Base-by-base conservation (phyloP, 1,140 invertebrate species). In the Panulirus ornatus region DNA sequence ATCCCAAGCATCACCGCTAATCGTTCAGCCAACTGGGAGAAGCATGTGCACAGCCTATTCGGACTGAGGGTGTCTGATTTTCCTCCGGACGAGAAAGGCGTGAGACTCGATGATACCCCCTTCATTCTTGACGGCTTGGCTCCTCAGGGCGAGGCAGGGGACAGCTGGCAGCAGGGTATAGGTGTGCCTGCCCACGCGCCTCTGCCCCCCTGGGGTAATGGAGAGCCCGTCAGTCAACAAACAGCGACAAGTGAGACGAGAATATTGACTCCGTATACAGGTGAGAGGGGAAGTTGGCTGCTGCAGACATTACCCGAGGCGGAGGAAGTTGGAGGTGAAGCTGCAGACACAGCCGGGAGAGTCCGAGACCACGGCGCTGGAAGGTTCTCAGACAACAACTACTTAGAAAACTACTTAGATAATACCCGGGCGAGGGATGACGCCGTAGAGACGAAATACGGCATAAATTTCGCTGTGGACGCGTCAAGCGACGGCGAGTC, bases 91-190 rank as follows among this genome's bases (percentile, higher is more conserved):
- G 71, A 38, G 0, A 44, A 22, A 14, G 70, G 70, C 30, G 87
- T 89, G 40, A 89, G 36, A 51, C 66, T 89, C 14, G 87, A 89
- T 76, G 81, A 89, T n/a, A 84, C 76, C 38, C 87, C 87, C 6
- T 89, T 89, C 70, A 73, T 89, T 66, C 36, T 89, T 27, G 44
- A 89, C 3, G 87, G 47, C 0, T 84, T 44, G 0, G 22, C 22
- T 16, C 63, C 42, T n/a, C 14, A 51, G 11, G 70, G 51, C 8
- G 47, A 73, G 70, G 38, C 30, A 5, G 79, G 70, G 2, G 51
- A 40, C 1, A 36, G 47, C 14, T 83, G 87, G 54, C 16, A 66
- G 40, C 54, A 78, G 36, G n/a, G 1, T 30, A 19, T 16, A n/a
- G 5, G 27, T 16, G 54, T 19, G 22, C 44, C 22, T 40, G 51